Evolutionary conservation across 2,113 vertebrate genomes (phyloP), one percentile per base, ranked within the genome.

Genomic region (Mastomys natalensis): DNA sequence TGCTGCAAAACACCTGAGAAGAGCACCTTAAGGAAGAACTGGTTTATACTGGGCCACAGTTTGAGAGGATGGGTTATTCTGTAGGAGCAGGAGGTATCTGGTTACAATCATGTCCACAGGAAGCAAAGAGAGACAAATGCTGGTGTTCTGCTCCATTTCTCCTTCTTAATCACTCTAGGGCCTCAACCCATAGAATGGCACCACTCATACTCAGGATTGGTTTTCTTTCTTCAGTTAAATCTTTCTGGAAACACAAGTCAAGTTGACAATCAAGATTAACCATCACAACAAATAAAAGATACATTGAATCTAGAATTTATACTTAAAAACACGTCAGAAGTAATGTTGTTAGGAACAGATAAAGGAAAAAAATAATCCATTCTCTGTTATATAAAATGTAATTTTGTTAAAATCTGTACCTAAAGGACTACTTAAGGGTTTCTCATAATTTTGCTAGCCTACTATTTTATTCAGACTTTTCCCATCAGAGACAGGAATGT

Each of bases 221-320:
- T 45, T 40, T 60, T 82, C 22, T 62, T 64, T 43, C 40, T 86
- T 45, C 29, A 86, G 45, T 86, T 86, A 86, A 34, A 48, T 11
- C 5, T 66, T 45, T 86, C 43, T 37, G 31, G 40, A 86, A 86
- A 66, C 40, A 66, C 29, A 48, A 86, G 62, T 45, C 43, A 86
- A 66, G 84, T 37, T 66, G 43, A 13, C 84, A 86, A 66, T 86
- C 60, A 86, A 66, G 4, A 86, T 48, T 45, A 64, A 43, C 43
- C 8, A 66, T 34, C 43, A 66, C 29, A 86, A 48, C 90, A 89
- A 96, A 93, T 81, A 95, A 95, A 97, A 94, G 85, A 93, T 17
- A 64, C 51, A 84, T 94, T 89, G 55, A 40, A 72, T 70, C 34
- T 93, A 64, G 26, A 94, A 95, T 93, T 70, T 29, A 89, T 94